Percentiles rank a stretch among this genome's conserved stretches.
Evolutionary conservation across 2,888 invertebrate genomes (phyloP).

Genomic region (Pharmacophagus antenor): DNA sequence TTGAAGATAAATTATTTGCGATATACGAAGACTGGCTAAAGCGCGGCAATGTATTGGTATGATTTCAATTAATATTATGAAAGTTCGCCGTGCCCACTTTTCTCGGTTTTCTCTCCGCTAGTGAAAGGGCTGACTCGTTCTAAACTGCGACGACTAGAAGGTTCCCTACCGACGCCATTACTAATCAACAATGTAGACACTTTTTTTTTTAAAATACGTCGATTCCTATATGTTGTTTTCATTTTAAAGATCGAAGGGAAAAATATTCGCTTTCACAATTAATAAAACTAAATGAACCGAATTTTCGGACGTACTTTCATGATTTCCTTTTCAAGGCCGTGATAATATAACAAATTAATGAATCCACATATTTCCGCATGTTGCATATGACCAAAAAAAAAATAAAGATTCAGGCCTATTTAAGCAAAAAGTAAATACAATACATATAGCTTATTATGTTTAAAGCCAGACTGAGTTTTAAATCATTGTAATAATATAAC

Average conservation of each 20-base stretch:
- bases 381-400: too few relatives aligned
- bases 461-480: too few relatives aligned
- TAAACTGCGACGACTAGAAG: constrained; percentile 39
- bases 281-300: too few relatives aligned
- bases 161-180: constrained; percentile 39
- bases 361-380: too few relatives aligned
- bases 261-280: not conserved
- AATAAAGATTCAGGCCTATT: too few relatives aligned
- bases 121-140: constrained; percentile 53
- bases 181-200: constrained; percentile 28
- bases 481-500: too few relatives aligned
- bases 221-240: not conserved
- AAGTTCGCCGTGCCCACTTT: constrained; percentile 40
- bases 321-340: not conserved
- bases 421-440: too few relatives aligned
- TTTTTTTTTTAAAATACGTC: constrained; percentile 5
- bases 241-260: not conserved
- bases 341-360: not conserved
- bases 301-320: too few relatives aligned
- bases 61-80: constrained; percentile 37
- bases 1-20: not conserved
- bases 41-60: constrained; percentile 32
- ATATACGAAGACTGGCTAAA: not conserved
- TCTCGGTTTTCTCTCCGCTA: constrained; percentile 51
- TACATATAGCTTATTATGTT: too few relatives aligned